phyloP scores from a whole-genome alignment of 37 sponge, comb jelly and placozoan genomes.

The Oopsacas minuta region DNA sequence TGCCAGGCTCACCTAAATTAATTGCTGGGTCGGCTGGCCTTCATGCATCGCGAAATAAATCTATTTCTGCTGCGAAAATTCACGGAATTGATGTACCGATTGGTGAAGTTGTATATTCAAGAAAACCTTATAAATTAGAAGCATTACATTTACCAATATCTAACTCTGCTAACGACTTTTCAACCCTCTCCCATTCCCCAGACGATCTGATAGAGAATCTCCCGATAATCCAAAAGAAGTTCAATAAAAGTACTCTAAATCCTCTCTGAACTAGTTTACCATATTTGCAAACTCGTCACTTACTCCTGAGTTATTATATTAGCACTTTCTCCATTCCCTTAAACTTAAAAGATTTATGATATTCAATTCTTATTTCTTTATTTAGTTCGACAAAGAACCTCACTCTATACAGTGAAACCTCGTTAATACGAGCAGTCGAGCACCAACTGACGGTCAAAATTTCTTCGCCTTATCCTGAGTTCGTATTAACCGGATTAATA shows the following conservation, averaged over 20 bases:
- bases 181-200: neutral
- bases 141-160: slow-evolving; percentile 15
- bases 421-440: too few relatives aligned
- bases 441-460: too few relatives aligned
- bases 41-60: neutral
- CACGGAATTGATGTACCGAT: slow-evolving; percentile 25
- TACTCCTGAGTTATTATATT: neutral
- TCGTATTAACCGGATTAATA: neutral
- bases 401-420: too few relatives aligned
- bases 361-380: neutral
- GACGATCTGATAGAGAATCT: slow-evolving; percentile 2
- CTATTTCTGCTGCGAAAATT: slow-evolving; percentile 23
- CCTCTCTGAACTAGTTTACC: neutral
- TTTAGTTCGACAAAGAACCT: too few relatives aligned
- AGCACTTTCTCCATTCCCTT: neutral
- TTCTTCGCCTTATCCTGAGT: too few relatives aligned
- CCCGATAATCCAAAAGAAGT: neutral
- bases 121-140: slow-evolving; percentile 29
- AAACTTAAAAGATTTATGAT: neutral
- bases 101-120: slow-evolving; percentile 11
- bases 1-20: neutral
- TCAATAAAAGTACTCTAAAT: neutral
- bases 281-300: neutral
- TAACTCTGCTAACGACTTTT: neutral
- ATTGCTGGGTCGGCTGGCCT: neutral